Evolutionary conservation across 2,888 invertebrate species (phyloP).

Genomic region (Cheilosia variabilis): DNA sequence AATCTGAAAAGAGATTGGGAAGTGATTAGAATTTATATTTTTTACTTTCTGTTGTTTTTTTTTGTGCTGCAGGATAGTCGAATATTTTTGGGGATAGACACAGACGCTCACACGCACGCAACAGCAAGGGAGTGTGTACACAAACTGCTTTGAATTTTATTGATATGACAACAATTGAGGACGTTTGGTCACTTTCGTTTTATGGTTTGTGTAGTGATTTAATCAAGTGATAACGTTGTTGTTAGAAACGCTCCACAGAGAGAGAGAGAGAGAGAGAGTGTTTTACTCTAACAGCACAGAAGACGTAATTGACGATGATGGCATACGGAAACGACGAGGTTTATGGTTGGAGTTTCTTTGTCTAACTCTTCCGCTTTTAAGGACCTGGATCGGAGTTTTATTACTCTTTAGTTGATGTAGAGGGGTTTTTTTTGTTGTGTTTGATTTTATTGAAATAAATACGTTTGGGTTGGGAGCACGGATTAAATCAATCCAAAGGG

Average conservation of each 20-base stretch:
- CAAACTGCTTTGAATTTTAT: conserved; percentile 69
- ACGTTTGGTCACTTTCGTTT: conserved; percentile 68
- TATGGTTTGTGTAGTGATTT: conserved; percentile 71
- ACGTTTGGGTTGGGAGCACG: conserved; percentile 3
- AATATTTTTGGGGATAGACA: conserved; percentile 10
- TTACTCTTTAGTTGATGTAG: conserved; percentile 21
- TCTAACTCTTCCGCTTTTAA: conserved; percentile 2
- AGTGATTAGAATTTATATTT: conserved; percentile 71
- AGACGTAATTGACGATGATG: conserved; percentile 1
- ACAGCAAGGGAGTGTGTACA: not conserved
- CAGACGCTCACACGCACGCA: not conserved
- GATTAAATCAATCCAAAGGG: conserved; percentile 23
- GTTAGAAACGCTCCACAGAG: conserved; percentile 46
- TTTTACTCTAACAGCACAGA: not conserved
- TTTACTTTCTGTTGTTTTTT: conserved; percentile 23
- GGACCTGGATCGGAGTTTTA: not conserved
- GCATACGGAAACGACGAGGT: not conserved
- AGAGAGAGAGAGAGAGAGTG: conserved; percentile 29
- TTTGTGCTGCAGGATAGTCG: conserved; percentile 4
- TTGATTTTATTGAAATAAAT: conserved; percentile 36
- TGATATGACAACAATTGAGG: conserved; percentile 63
- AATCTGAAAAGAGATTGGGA: conserved; percentile 71
- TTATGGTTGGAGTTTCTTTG: conserved; percentile 1
- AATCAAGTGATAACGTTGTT: conserved; percentile 74
- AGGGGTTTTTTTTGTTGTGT: not conserved